Base-by-base conservation (phyloP, 1,140 invertebrate genomes). In the Drosophila albomicans region DNA sequence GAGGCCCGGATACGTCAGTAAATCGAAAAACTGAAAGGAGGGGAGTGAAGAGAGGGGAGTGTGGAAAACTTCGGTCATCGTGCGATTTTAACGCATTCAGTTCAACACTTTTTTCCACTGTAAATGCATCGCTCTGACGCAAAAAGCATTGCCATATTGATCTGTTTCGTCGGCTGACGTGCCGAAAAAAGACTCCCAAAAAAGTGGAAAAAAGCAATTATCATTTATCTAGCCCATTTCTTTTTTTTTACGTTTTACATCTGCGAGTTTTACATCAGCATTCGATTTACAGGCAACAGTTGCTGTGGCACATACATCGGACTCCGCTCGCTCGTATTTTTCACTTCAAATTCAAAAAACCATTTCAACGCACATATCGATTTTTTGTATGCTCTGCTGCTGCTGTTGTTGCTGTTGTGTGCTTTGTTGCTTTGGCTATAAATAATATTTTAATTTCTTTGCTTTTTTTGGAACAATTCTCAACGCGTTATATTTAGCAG, bases 381-480 rank as follows among this genome's bases (percentile, higher is more conserved):
- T 82, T 82, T 56, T 76, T 62, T 75, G 38, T 63, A 52, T 66
- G 41, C 20, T 45, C 52, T 71, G 59, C n/a, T 59, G 57, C 15
- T 69, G 16, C 28, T 49, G 46, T 61, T 63, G 15, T 10, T 62
- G 41, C 10, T 51, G 61, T 7, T 51, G 30, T 38, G 35, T 38
- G 35, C 16, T 64, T n/a, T 45, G 61, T 56, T 68, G 78, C 78
- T 72, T 73, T 81, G 64, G 72, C 82, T 88, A 87, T 87, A 87
- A 87, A 87, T 87, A 87, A 87, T 87, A 82, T 88, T 87, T 79
- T 80, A 84, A 88, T 87, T 87, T 88, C 79, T 75, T 84, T 28
- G 76, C 84, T 88, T 82, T 87, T 88, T 87, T 87, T 79, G 85
- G 77, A 81, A 88, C 72, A 88, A 84, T 80, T 88, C 76, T 51